Percentiles rank a stretch among this genome's conserved stretches.
Conservation (phyloP, 2,888 invertebrate genomes). For the Meghimatium bilineatum region DNA sequence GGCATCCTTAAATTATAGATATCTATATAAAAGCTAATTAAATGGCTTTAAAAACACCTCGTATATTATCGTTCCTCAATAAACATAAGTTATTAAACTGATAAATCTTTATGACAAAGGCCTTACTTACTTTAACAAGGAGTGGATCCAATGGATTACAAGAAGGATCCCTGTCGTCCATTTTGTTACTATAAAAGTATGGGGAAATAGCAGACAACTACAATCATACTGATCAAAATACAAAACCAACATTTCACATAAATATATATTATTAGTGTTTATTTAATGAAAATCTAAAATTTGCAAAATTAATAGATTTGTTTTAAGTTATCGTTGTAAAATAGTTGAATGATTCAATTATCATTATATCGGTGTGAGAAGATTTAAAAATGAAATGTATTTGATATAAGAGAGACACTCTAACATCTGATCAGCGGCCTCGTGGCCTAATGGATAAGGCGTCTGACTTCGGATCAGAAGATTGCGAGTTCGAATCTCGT, state of each 20-base stretch:
- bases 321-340: too few species aligned
- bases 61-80: too few species aligned
- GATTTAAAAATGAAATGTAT: neutral
- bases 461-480: constrained; percentile 55
- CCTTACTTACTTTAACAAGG: constrained; percentile 59
- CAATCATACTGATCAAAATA: neutral
- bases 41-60: too few species aligned
- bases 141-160: constrained; percentile 73
- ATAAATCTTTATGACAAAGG: too few species aligned
- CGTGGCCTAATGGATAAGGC: constrained; percentile 55
- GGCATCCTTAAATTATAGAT: too few species aligned
- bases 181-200: neutral
- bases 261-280: neutral
- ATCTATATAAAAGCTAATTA: too few species aligned
- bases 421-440: constrained; percentile 21
- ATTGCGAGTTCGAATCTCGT: constrained; percentile 56
- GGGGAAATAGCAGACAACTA: neutral
- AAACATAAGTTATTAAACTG: too few species aligned
- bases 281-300: neutral
- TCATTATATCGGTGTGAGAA: too few species aligned
- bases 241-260: neutral
- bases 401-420: neutral
- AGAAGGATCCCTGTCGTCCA: constrained; percentile 60
- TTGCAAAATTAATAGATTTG: too few species aligned
- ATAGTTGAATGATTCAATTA: too few species aligned